These are phyloP conservation scores for Selene dorsalis DNA, from an alignment of 2,797 vertebrate genomes.

Conservation along the genomic window DNA sequence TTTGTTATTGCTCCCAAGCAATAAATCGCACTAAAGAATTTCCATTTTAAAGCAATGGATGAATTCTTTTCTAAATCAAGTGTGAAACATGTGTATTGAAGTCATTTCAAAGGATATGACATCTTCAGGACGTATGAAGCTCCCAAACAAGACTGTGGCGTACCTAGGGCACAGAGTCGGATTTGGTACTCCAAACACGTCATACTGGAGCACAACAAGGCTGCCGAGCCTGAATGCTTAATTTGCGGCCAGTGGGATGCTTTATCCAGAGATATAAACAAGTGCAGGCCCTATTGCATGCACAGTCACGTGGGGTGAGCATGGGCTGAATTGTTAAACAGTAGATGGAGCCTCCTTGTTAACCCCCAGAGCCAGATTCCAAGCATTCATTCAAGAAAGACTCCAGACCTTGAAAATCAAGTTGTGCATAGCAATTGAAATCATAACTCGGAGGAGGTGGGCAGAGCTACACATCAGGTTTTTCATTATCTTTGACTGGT, in stretches of 20 bases:
- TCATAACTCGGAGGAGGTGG: constrained; percentile 69
- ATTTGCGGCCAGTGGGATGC: constrained; percentile 84
- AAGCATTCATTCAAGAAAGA: constrained; percentile 78
- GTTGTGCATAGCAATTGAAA: constrained; percentile 80
- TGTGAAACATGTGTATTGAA: constrained; percentile 45
- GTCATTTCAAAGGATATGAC: constrained; percentile 69
- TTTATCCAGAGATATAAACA: constrained; percentile 84
- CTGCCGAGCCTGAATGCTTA: constrained; percentile 83
- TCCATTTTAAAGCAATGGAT: constrained; percentile 26
- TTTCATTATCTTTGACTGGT: constrained; percentile 71
- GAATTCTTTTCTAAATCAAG: constrained; percentile 43
- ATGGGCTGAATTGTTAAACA: constrained; percentile 82
- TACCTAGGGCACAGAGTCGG: constrained; percentile 65
- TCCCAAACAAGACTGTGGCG: constrained; percentile 73
- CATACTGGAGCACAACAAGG: constrained; percentile 82
- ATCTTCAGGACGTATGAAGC: constrained; percentile 69
- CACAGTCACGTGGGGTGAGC: constrained; percentile 75
- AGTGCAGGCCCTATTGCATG: constrained; percentile 82
- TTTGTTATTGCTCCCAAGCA: constrained; percentile 29
- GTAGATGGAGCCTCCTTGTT: constrained; percentile 78
- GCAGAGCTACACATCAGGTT: constrained; percentile 46
- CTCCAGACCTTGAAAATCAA: constrained; percentile 76
- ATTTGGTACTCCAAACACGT: constrained; percentile 82
- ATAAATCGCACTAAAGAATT: constrained; percentile 11
- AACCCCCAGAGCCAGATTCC: constrained; percentile 81